Conservation (phyloP, 2,797 vertebrate species). For the Todus mexicanus region DNA sequence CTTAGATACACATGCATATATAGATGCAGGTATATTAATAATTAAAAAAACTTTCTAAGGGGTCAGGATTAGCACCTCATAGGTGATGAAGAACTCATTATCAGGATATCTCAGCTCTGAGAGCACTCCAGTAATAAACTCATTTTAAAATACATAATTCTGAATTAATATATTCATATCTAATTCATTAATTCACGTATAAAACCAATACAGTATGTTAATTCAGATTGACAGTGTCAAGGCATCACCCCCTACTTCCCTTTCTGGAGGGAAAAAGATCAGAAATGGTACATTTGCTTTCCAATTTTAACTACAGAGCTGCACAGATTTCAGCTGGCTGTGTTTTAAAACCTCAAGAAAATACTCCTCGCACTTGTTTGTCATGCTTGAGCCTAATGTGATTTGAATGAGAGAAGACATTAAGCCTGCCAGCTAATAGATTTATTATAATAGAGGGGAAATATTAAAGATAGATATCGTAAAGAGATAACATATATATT, state of each 20-base stretch:
- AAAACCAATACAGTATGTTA: neutral
- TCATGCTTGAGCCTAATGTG: neutral
- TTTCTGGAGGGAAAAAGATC: neutral
- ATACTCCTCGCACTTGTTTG: neutral
- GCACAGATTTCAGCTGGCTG: neutral
- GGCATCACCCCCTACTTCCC: neutral
- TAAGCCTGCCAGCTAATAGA: neutral
- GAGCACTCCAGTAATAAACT: neutral
- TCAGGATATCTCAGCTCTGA: neutral
- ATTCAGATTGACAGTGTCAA: neutral
- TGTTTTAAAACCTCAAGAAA: neutral
- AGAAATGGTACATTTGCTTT: neutral
- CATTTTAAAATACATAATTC: neutral
- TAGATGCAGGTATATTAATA: neutral
- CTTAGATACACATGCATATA: neutral
- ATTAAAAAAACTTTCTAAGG: neutral
- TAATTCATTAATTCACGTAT: neutral
- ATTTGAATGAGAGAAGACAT: constrained; percentile 7
- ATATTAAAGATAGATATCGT: neutral
- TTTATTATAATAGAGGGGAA: neutral
- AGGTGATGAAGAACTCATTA: constrained; percentile 1
- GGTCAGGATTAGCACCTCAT: constrained; percentile 10
- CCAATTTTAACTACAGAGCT: neutral
- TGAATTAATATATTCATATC: neutral
- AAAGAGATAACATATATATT: neutral